phyloP scores from a whole-genome alignment of 2,888 invertebrate species.

The Patella pellucida region DNA sequence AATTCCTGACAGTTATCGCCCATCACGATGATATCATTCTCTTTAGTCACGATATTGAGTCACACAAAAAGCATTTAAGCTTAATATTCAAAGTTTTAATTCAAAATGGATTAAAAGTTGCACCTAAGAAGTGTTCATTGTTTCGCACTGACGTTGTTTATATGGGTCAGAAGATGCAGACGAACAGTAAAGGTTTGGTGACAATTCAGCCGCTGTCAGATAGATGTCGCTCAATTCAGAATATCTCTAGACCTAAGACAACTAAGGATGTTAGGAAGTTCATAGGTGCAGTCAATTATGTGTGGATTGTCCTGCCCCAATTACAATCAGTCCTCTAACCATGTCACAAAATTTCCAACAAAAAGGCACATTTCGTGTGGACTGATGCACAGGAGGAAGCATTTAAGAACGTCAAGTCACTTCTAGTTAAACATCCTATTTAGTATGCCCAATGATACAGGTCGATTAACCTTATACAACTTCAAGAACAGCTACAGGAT shows the following conservation, averaged over 20 bases:
- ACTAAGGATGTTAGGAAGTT: background rate
- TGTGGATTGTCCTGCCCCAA: background rate
- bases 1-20: background rate
- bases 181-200: background rate
- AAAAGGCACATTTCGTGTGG: background rate
- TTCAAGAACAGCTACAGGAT: background rate
- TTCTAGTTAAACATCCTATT: background rate
- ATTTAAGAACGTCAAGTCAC: background rate
- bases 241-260: background rate
- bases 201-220: background rate
- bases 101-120: background rate
- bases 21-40: constrained; percentile 1
- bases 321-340: background rate
- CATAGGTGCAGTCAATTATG: background rate
- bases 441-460: background rate
- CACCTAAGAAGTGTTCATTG: background rate
- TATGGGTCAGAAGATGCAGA: background rate
- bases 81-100: background rate
- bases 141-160: background rate
- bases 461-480: background rate
- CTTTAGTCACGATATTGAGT: background rate
- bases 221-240: background rate
- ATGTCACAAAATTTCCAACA: background rate
- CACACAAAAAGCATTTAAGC: constrained; percentile 1
- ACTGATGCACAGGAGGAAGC: background rate